phyloP scores from a whole-genome alignment of 2,888 invertebrate species.

The Patella ulyssiponensis region DNA sequence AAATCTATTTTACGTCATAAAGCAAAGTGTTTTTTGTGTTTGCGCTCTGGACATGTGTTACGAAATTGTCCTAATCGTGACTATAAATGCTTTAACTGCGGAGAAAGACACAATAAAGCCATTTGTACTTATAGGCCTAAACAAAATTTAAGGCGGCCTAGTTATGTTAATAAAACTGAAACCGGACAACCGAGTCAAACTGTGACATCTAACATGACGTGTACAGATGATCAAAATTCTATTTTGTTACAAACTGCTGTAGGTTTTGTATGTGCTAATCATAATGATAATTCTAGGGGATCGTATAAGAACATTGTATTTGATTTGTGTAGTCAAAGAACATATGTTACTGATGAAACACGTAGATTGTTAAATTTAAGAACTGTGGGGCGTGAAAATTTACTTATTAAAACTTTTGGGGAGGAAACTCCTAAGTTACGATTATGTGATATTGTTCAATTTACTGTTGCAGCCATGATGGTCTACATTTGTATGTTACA shows the following conservation, averaged over 20 bases:
- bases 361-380: neutral
- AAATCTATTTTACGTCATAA: neutral
- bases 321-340: conserved; percentile 6
- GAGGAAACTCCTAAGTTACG: neutral
- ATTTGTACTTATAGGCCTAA: neutral
- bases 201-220: conserved; percentile 9
- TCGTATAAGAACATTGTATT: neutral
- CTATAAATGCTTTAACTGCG: neutral
- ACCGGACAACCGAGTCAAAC: neutral
- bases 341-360: neutral
- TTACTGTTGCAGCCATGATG: neutral
- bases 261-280: neutral
- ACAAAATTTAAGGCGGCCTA: neutral
- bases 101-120: neutral
- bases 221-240: neutral
- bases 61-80: conserved; percentile 2
- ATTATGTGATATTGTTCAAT: neutral
- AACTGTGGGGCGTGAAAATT: neutral
- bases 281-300: neutral
- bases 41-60: neutral
- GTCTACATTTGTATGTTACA: neutral
- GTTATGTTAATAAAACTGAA: neutral
- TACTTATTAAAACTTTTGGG: neutral
- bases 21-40: conserved; percentile 6
- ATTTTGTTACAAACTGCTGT: conserved; percentile 4